Evolutionary conservation across 2,113 vertebrate species (phyloP).

Genomic region (Spea multiplicata): DNA sequence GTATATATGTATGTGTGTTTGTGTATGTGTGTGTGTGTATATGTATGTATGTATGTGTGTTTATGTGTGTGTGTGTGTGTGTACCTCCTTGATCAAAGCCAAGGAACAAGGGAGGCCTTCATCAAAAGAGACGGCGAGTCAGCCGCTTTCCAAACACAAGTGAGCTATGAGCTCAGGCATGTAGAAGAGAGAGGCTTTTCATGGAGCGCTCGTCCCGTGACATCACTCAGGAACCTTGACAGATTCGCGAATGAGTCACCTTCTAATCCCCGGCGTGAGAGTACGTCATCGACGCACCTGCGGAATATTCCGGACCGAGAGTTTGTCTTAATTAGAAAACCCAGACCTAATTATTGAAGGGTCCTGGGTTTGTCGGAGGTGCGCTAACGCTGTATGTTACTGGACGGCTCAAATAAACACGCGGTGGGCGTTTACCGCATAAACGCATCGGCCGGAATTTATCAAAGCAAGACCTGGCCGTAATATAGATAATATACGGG

Average conservation of each 20-base stretch:
- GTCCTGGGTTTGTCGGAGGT: too few species aligned
- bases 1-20: too few species aligned
- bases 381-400: too few species aligned
- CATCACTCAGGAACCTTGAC: conserved; percentile 20
- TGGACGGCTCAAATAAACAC: too few species aligned
- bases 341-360: too few species aligned
- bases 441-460: too few species aligned
- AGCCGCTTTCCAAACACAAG: conserved; percentile 26
- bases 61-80: neutral
- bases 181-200: conserved; percentile 4
- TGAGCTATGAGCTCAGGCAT: conserved; percentile 34
- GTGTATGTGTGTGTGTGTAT: too few species aligned
- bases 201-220: conserved; percentile 11
- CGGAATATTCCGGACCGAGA: neutral
- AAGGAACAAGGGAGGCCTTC: conserved; percentile 20
- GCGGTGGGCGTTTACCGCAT: too few species aligned
- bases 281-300: conserved; percentile 14
- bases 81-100: conserved; percentile 31
- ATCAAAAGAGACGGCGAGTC: conserved; percentile 20
- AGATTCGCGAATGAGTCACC: conserved; percentile 28
- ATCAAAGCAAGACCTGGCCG: too few species aligned
- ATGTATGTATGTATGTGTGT: too few species aligned
- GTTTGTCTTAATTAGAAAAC: too few species aligned
- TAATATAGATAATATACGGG: too few species aligned
- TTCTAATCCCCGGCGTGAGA: conserved; percentile 9